Evolutionary conservation across 2,888 invertebrate genomes (phyloP).

Genomic region (Crioceris asparagi): DNA sequence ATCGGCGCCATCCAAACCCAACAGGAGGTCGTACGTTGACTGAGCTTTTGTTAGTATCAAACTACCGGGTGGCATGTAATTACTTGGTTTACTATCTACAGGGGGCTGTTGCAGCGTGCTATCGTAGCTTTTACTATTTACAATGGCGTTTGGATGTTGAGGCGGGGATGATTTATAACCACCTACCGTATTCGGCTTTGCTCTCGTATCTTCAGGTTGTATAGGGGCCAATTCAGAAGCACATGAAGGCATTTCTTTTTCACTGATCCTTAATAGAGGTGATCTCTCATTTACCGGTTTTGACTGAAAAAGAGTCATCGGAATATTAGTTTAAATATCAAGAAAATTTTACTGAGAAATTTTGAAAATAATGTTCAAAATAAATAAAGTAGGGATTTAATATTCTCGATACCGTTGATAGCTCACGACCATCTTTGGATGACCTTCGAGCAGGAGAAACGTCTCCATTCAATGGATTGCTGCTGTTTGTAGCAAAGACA

Average conservation of each 20-base stretch:
- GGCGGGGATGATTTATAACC: conserved; percentile 22
- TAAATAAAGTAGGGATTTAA: too few relatives aligned
- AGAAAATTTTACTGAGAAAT: too few relatives aligned
- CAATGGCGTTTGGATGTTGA: conserved; percentile 22
- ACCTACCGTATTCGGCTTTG: conserved; percentile 27
- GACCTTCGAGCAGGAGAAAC: conserved; percentile 8
- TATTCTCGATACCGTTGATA: conserved; percentile 1
- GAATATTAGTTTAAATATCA: background rate
- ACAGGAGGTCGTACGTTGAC: conserved; percentile 61
- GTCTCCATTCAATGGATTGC: conserved; percentile 45
- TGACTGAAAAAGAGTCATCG: background rate
- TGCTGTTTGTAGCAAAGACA: conserved; percentile 26
- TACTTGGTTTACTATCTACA: conserved; percentile 38
- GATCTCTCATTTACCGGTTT: conserved; percentile 25
- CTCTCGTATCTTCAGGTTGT: conserved; percentile 39
- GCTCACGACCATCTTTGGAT: conserved; percentile 6
- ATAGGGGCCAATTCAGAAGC: background rate
- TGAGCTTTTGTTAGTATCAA: conserved; percentile 40
- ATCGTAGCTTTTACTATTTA: conserved; percentile 49
- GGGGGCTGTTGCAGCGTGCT: conserved; percentile 29
- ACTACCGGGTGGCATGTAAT: conserved; percentile 42
- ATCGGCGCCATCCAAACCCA: conserved; percentile 76
- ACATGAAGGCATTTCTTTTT: conserved; percentile 39
- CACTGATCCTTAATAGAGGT: conserved; percentile 52
- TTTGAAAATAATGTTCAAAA: too few relatives aligned